Base-by-base conservation (phyloP, 1,140 invertebrate species). In the Sitophilus oryzae region DNA sequence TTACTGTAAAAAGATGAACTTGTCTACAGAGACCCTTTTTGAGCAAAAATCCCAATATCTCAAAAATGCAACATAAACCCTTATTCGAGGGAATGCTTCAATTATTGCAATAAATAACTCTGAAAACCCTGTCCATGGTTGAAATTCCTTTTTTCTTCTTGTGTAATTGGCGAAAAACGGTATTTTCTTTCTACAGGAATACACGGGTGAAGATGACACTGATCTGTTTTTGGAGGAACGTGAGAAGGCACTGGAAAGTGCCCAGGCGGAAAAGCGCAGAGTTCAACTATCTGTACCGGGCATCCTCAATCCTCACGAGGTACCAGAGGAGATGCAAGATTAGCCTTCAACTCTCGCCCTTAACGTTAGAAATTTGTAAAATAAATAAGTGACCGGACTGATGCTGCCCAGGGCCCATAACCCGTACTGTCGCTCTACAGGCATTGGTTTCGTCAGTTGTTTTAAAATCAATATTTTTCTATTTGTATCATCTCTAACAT, bases 301-400 rank as follows among this genome's bases (percentile, higher is more conserved):
- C 62, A 96, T 98, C 65, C 78, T 98, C 52, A 97, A 97, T 78
- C 94, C 94, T 53, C 92, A 98, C 70, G 94, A 96, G 74, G 83
- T 98, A 63, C 89, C 91, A 30, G 95, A 98, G 75, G 94, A 97
- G 67, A 98, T 98, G 95, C 94, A 97, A 80, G 95, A 98, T 77
- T 88, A 81, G 66, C 61, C 42, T 30, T 30, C 11, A 30, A 49
- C 14, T 18, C 38, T 20, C 38, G 23, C 51, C 36, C 20, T 47
- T 55, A 55, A 55, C 30, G 18, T 54, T 47, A 53, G 44, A 42
- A 58, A 55, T 35, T 48, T 55, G 45, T 55, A 55, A 55, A 55
- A 44, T 47, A 42, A 47, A 46, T 55, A 47, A 41, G 50, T 52
- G 50, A 52, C 42, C 50, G 35, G 35, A 52, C 40, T 16, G 23